Evolutionary conservation across 1,140 invertebrate genomes (phyloP), one percentile per base, ranked within the genome.

Genomic region (Diuraphis noxia): DNA sequence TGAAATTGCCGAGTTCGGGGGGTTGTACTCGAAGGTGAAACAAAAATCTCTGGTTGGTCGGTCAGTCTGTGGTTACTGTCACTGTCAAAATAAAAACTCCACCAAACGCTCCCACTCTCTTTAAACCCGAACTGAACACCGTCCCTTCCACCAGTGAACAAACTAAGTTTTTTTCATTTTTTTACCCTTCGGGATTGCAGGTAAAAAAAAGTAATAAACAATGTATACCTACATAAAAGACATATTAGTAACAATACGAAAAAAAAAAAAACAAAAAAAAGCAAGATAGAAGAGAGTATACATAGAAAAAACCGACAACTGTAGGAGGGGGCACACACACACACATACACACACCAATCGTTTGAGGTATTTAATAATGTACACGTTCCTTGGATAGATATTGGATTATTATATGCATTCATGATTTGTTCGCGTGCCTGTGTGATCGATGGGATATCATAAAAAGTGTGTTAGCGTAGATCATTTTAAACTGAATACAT

Each of bases 1-100:
- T 52, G 89, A 91, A 91, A 91, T 82, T 52, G 43, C 30, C 36
- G 77, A 91, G 77, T 91, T 91, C 89, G 89, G 89, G 89, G 89
- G 89, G 89, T 91, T 91, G 89, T 91, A 91, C 89, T 91, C 77
- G 89, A 52, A 82, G 89, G 89, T 91, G 77, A 91, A 91, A 91
- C 89, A 82, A 91, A 91, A 91, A 91, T 91, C 89, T 91, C 89
- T 79, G 89, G 89, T 91, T 91, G 89, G 89, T 91, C 89, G 89
- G 89, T 91, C 89, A 91, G 72, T 91, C 89, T 81, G 89, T 91
- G 77, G 72, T 91, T 91, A 91, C 89, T 91, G 89, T 82, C 77
- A 91, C 89, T 91, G 89, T 91, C 89, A 91, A 91, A 91, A 91
- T 91, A 91, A 91, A 91, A 82, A 91, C 89, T 91, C 89, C 89